Evolutionary conservation across 1,140 invertebrate genomes (phyloP).

Genomic region (Aphelenchoides besseyi): DNA sequence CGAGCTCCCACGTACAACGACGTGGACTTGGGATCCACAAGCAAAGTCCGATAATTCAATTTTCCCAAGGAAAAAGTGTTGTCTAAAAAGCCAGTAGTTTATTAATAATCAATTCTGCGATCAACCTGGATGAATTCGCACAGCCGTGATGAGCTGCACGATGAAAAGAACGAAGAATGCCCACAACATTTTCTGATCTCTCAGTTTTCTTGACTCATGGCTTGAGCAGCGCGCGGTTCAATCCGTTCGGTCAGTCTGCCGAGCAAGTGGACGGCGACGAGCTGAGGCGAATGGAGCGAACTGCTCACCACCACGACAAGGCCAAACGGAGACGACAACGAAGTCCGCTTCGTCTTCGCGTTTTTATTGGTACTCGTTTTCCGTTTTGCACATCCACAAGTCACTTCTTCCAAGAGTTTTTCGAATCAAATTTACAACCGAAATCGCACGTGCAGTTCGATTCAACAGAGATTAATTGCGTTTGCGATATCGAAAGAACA

Average conservation of each 20-base stretch:
- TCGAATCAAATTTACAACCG: neutral
- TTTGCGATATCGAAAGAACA: neutral
- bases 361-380: constrained; percentile 8
- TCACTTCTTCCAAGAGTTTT: neutral
- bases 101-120: constrained; percentile 26
- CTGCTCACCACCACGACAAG: too few species aligned
- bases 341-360: too few species aligned
- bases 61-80: constrained; percentile 23
- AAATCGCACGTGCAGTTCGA: neutral
- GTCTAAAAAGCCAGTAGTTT: constrained; percentile 15
- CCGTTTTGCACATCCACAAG: neutral
- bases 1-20: constrained; percentile 59
- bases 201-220: constrained; percentile 3
- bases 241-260: neutral
- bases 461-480: neutral
- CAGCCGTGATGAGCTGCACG: constrained; percentile 1
- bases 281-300: too few species aligned
- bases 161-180: constrained; percentile 25
- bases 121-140: constrained; percentile 36
- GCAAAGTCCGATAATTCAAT: constrained; percentile 14
- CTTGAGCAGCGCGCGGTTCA: neutral
- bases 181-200: constrained; percentile 18
- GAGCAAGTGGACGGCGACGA: neutral
- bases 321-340: too few species aligned
- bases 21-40: constrained; percentile 50